Conservation (phyloP, 2,113 vertebrate genomes). For the Chascanopsetta lugubris region DNA sequence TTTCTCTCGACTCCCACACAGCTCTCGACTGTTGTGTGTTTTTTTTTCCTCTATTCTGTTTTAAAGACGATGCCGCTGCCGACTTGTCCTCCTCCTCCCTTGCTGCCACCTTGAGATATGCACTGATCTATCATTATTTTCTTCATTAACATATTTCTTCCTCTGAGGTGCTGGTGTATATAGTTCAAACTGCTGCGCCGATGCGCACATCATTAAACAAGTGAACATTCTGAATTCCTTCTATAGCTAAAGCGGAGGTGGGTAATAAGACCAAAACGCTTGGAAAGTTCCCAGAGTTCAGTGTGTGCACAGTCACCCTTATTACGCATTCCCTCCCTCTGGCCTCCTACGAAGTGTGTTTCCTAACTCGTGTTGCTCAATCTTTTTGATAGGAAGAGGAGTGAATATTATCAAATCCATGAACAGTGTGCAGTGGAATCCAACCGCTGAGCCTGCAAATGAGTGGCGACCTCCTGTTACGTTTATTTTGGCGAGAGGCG, state of each 20-base stretch:
- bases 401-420: slow-evolving; percentile 40
- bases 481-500: slow-evolving; percentile 61
- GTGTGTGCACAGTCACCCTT: neutral
- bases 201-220: slow-evolving; percentile 48
- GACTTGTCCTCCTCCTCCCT: slow-evolving; percentile 47
- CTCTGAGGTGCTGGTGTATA: slow-evolving; percentile 49
- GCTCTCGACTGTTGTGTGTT: slow-evolving; percentile 1
- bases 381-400: slow-evolving; percentile 42
- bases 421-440: slow-evolving; percentile 6
- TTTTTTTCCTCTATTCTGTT: neutral
- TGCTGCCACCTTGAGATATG: slow-evolving; percentile 62
- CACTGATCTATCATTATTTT: slow-evolving; percentile 64
- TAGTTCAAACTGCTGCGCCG: slow-evolving; percentile 38
- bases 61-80: slow-evolving; percentile 24
- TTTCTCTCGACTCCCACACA: slow-evolving; percentile 54
- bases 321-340: slow-evolving; percentile 30
- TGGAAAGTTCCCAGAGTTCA: slow-evolving; percentile 29
- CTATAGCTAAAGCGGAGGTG: slow-evolving; percentile 32
- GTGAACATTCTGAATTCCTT: slow-evolving; percentile 36
- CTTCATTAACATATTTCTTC: slow-evolving; percentile 61
- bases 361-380: slow-evolving; percentile 57
- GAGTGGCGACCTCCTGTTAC: slow-evolving; percentile 53
- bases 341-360: slow-evolving; percentile 49
- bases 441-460: slow-evolving; percentile 37
- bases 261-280: slow-evolving; percentile 21